phyloP scores from a whole-genome alignment of 2,888 invertebrate genomes.

The Parapristionchus giblindavisi region DNA sequence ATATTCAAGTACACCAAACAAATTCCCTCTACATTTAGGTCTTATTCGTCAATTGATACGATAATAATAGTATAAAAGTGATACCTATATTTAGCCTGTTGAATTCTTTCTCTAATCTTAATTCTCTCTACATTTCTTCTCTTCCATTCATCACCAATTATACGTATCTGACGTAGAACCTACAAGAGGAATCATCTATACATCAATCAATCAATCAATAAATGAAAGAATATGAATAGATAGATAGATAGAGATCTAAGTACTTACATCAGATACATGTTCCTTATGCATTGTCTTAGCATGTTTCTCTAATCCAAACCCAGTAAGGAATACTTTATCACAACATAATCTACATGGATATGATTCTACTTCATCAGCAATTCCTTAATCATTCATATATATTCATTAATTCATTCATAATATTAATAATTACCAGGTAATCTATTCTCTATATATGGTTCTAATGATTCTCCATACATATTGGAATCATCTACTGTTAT shows the following conservation, averaged over 20 bases:
- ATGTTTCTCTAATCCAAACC: constrained; percentile 58
- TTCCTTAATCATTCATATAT: constrained; percentile 42
- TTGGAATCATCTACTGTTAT: constrained; percentile 33
- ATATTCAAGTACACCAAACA: neutral
- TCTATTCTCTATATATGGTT: constrained; percentile 37
- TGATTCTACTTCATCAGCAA: constrained; percentile 62
- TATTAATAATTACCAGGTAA: constrained; percentile 15
- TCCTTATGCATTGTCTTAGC: constrained; percentile 49
- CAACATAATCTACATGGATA: constrained; percentile 61
- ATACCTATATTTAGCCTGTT: constrained; percentile 17
- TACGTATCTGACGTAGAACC: constrained; percentile 46
- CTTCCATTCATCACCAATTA: constrained; percentile 57
- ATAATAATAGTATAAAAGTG: too few species aligned
- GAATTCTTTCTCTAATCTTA: constrained; percentile 23
- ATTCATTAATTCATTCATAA: neutral
- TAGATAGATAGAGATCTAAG: neutral
- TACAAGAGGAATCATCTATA: constrained; percentile 28
- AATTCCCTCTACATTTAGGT: too few species aligned
- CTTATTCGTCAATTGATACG: too few species aligned
- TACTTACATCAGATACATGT: constrained; percentile 42
- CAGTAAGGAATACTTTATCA: constrained; percentile 60
- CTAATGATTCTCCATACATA: neutral
- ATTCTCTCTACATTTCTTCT: constrained; percentile 47
- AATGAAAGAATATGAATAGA: too few species aligned
- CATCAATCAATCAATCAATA: too few species aligned